These are phyloP conservation scores for Gallinago paraguaiae DNA, from an alignment of 2,113 vertebrate species.

Conservation along the genomic window DNA sequence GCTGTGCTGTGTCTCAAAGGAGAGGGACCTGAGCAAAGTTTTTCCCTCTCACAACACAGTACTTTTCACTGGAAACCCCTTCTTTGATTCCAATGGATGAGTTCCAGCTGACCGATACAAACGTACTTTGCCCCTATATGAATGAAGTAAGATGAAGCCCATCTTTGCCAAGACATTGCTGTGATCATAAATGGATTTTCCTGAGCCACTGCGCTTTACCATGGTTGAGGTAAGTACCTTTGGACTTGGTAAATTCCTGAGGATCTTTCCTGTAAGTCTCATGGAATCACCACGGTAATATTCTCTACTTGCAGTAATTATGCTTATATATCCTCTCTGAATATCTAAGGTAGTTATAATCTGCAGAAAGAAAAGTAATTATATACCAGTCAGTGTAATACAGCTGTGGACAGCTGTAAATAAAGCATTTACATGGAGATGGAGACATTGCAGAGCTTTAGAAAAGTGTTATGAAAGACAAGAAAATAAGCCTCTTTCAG, in stretches of 20 bases:
- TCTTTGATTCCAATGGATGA: not conserved
- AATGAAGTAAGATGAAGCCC: not conserved
- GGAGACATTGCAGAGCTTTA: not conserved
- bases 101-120: rapidly evolving
- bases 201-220: not conserved
- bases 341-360: not conserved
- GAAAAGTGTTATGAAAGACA: not conserved
- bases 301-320: not conserved
- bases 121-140: rapidly evolving
- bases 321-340: not conserved
- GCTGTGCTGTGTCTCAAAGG: not conserved
- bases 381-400: not conserved
- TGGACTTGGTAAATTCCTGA: not conserved
- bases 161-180: not conserved
- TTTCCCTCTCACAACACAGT: not conserved
- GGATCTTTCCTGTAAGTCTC: not conserved
- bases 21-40: not conserved
- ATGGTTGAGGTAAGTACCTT: not conserved
- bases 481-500: not conserved
- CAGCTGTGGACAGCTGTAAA: conserved; percentile 17
- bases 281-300: not conserved
- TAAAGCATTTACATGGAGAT: not conserved
- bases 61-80: not conserved
- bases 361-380: conserved; percentile 22
- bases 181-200: not conserved